These are phyloP conservation scores for Dusona sp. DNA, from an alignment of 2,888 invertebrate species.

Conservation along the genomic window DNA sequence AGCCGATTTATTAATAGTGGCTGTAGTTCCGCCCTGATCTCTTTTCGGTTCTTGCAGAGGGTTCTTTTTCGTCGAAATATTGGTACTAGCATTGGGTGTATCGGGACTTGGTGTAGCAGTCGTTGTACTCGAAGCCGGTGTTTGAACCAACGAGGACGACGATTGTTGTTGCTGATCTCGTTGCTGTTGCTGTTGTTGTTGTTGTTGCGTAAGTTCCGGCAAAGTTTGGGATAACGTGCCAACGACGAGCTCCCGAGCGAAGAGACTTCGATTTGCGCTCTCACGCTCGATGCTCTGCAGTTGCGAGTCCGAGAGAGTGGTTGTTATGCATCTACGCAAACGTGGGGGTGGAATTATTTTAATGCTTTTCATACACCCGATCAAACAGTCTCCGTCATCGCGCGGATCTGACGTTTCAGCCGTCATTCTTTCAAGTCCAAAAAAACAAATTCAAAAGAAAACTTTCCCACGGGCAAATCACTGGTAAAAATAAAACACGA, in stretches of 20 bases:
- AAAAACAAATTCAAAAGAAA: slow-evolving; percentile 25
- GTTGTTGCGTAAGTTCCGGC: slow-evolving; percentile 79
- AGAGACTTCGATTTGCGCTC: slow-evolving; percentile 82
- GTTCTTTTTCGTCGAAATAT: slow-evolving; percentile 76
- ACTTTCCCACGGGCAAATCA: not conserved
- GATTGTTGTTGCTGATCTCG: slow-evolving; percentile 73
- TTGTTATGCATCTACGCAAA: slow-evolving; percentile 81
- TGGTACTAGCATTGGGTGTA: slow-evolving; percentile 76
- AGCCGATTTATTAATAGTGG: slow-evolving; percentile 65
- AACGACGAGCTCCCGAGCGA: slow-evolving; percentile 82
- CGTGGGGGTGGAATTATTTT: slow-evolving; percentile 62
- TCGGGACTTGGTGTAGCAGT: slow-evolving; percentile 79
- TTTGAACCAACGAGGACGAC: slow-evolving; percentile 73
- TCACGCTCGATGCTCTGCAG: slow-evolving; percentile 82
- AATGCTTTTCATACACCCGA: not conserved
- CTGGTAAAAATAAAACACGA: not conserved
- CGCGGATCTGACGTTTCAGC: slow-evolving; percentile 31
- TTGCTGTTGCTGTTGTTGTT: slow-evolving; percentile 78
- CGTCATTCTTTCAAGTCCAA: slow-evolving; percentile 33
- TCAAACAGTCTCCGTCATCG: not conserved
- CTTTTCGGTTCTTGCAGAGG: slow-evolving; percentile 78
- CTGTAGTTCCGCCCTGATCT: slow-evolving; percentile 68
- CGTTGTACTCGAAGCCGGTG: slow-evolving; percentile 76
- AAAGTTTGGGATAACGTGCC: slow-evolving; percentile 82
- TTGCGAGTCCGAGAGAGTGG: slow-evolving; percentile 81